These are phyloP conservation scores for Notolepis coatsorum DNA, from an alignment of 2,797 vertebrate species.

Conservation along the genomic window DNA sequence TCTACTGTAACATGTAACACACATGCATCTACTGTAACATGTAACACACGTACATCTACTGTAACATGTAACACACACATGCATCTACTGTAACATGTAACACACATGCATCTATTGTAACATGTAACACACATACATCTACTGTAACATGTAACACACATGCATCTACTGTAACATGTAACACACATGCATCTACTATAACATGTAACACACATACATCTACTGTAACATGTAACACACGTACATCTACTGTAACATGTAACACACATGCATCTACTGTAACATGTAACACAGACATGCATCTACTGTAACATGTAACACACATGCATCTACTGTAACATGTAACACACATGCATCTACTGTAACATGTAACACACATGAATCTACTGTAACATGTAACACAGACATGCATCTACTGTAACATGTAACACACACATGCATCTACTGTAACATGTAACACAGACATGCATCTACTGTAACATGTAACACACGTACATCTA, in stretches of 20 bases:
- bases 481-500: constrained; percentile 26
- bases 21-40: neutral
- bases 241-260: constrained; percentile 4
- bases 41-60: constrained; percentile 24
- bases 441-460: too few species aligned
- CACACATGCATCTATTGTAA: constrained; percentile 2
- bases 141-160: too few species aligned
- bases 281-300: constrained; percentile 24
- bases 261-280: constrained; percentile 3
- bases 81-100: neutral
- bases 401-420: constrained; percentile 19
- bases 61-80: too few species aligned
- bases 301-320: too few species aligned
- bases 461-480: too few species aligned
- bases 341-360: constrained; percentile 3
- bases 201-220: too few species aligned
- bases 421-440: constrained; percentile 9
- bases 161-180: constrained; percentile 2
- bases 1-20: neutral
- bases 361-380: too few species aligned
- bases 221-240: too few species aligned
- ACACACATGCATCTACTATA: constrained; percentile 9
- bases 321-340: constrained; percentile 3
- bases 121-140: constrained; percentile 24
- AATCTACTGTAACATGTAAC: too few species aligned